A percentile compares a stretch with the other conserved stretches of the same genome.
phyloP scores from a whole-genome alignment of 2,797 vertebrate species.

The Cetoscarus ocellatus region DNA sequence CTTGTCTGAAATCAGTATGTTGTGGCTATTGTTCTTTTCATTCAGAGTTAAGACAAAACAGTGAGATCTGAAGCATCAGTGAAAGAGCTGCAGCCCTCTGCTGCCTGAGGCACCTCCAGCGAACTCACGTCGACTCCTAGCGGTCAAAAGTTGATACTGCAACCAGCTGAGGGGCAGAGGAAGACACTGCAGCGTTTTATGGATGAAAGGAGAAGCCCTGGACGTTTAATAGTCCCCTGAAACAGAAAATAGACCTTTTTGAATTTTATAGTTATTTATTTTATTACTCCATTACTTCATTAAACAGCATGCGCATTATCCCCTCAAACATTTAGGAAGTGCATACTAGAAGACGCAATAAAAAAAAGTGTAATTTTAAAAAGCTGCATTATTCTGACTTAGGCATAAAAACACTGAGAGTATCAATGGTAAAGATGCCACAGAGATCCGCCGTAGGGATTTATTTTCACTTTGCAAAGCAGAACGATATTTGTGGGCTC shows the following conservation, averaged over 20 bases:
- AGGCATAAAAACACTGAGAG: not conserved
- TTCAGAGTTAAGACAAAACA: not conserved
- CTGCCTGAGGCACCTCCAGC: slow-evolving; percentile 51
- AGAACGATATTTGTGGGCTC: not conserved
- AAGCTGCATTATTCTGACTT: not conserved
- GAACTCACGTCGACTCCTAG: slow-evolving; percentile 81
- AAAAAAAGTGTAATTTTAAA: not conserved
- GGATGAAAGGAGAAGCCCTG: too few species aligned
- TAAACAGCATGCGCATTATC: not conserved
- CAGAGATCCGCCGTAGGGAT: not conserved
- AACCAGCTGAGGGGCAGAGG: slow-evolving; percentile 4
- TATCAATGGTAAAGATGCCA: not conserved
- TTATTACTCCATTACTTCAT: not conserved
- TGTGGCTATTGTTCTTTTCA: not conserved
- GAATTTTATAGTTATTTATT: not conserved
- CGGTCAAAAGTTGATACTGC: slow-evolving; percentile 62
- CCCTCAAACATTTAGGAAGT: not conserved
- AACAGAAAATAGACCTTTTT: too few species aligned
- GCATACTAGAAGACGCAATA: not conserved
- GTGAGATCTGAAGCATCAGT: not conserved
- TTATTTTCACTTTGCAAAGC: not conserved
- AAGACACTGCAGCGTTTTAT: not conserved
- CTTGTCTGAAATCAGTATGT: too few species aligned
- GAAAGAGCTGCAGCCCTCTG: slow-evolving; percentile 35
- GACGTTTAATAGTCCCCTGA: too few species aligned